These are phyloP conservation scores for Phalacrocorax carbo DNA, from an alignment of 2,113 vertebrate species.

Conservation along the genomic window DNA sequence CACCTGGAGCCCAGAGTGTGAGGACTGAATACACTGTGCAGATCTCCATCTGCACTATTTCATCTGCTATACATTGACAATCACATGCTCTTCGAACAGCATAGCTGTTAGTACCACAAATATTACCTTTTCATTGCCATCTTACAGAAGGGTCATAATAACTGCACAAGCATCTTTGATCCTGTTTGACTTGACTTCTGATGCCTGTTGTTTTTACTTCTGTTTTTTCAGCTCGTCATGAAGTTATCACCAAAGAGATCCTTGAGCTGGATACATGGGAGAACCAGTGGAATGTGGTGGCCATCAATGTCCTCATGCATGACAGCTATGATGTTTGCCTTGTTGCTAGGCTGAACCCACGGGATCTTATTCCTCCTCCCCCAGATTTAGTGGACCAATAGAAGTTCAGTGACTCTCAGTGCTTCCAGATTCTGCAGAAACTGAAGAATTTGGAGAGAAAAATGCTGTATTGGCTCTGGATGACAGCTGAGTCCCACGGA, in stretches of 20 bases:
- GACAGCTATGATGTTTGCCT: slow-evolving; percentile 95
- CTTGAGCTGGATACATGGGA: slow-evolving; percentile 91
- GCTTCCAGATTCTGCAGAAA: background rate
- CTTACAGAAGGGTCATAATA: background rate
- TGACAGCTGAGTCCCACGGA: background rate
- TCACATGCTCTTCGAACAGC: fast-evolving
- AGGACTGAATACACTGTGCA: background rate
- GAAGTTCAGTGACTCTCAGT: background rate
- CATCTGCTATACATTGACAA: background rate
- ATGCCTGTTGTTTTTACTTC: background rate
- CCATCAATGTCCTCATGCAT: slow-evolving; percentile 86
- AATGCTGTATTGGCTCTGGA: background rate
- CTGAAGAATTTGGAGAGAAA: background rate
- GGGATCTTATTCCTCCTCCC: slow-evolving; percentile 90
- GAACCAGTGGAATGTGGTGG: slow-evolving; percentile 89
- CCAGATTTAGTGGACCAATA: slow-evolving; percentile 81
- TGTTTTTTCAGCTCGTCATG: slow-evolving; percentile 86
- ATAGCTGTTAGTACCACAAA: background rate
- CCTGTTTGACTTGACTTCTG: background rate
- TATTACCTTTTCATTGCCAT: background rate
- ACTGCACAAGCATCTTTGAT: background rate
- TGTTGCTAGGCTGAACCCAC: slow-evolving; percentile 91
- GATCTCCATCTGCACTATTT: background rate
- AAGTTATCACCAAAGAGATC: slow-evolving; percentile 92
- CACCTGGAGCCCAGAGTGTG: background rate